Evolutionary conservation across 1,140 invertebrate species (phyloP).

Genomic region (Riptortus pedestris): DNA sequence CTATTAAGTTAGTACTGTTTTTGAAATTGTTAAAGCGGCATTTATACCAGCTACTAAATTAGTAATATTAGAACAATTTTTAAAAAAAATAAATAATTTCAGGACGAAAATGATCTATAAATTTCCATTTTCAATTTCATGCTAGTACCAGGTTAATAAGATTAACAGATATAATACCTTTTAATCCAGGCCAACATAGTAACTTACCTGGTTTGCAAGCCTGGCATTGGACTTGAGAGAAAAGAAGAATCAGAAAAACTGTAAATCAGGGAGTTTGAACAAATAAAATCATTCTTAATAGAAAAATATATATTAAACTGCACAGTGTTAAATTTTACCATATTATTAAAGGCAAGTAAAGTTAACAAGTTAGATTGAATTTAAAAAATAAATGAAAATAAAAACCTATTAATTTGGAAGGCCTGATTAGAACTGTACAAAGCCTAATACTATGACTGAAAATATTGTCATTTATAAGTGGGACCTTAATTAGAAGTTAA

Average conservation of each 20-base stretch:
- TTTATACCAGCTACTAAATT: neutral
- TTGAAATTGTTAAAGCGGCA: neutral
- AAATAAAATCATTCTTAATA: neutral
- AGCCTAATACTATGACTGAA: too few species aligned
- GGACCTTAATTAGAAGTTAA: too few species aligned
- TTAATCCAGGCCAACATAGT: neutral
- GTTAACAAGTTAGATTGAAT: neutral
- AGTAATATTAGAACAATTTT: neutral
- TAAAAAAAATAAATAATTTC: neutral
- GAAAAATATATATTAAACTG: neutral
- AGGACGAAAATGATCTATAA: neutral
- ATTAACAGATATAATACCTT: neutral
- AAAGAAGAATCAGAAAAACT: constrained; percentile 11
- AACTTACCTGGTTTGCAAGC: constrained; percentile 12
- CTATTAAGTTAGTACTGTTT: neutral
- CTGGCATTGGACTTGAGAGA: neutral
- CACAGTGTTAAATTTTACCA: neutral
- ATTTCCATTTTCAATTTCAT: neutral
- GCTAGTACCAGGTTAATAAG: neutral
- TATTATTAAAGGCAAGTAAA: too few species aligned
- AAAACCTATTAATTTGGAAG: neutral
- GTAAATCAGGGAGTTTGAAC: constrained; percentile 3
- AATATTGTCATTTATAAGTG: too few species aligned
- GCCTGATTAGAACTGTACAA: too few species aligned
- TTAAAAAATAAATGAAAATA: neutral